These are phyloP conservation scores for Equus quagga DNA, from an alignment of 2,113 vertebrate species.

Conservation along the genomic window DNA sequence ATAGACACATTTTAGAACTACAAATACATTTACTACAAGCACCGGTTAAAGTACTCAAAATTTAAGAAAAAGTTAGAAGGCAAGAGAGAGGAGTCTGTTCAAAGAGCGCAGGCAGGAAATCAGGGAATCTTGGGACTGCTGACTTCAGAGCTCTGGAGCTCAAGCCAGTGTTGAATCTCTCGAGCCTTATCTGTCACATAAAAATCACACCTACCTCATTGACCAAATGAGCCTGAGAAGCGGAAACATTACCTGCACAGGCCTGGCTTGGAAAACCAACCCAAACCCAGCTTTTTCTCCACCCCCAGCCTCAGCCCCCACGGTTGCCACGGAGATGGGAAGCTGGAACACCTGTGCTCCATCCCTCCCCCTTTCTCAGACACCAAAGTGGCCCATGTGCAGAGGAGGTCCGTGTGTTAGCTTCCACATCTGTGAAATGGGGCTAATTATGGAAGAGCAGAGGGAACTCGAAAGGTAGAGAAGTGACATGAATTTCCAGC, in stretches of 20 bases:
- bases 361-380: not conserved
- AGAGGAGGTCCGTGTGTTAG: not conserved
- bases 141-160: not conserved
- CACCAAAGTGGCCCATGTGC: not conserved
- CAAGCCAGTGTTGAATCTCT: not conserved
- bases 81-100: not conserved
- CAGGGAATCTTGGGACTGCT: not conserved
- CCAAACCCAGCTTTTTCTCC: not conserved
- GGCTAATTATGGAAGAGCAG: conserved; percentile 17
- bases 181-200: not conserved
- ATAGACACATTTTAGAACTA: conserved; percentile 44
- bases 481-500: not conserved
- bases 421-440: conserved; percentile 53
- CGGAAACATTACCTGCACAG: not conserved
- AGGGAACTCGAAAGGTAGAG: conserved; percentile 3
- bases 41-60: conserved; percentile 70
- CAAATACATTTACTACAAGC: conserved; percentile 54
- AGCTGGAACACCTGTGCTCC: not conserved
- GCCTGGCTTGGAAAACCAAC: not conserved
- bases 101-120: not conserved
- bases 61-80: conserved; percentile 57
- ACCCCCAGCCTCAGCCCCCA: not conserved
- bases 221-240: not conserved
- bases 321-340: not conserved
- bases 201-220: not conserved